Evolutionary conservation across 2,888 invertebrate species (phyloP), one percentile per base, ranked within the genome.

Genomic region (Heliconius aoede): DNA sequence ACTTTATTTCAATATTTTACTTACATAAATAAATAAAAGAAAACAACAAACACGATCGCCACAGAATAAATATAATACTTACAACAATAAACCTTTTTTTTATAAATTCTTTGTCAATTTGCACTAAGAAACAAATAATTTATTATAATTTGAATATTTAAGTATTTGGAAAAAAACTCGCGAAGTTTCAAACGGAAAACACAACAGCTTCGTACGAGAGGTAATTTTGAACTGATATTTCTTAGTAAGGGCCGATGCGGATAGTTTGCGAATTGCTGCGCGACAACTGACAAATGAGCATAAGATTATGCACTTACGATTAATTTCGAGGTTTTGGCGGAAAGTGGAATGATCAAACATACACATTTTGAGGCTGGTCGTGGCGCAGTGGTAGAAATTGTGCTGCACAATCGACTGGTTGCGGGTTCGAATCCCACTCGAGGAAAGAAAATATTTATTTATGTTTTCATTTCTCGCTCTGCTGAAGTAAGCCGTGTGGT

Each of bases 81-180:
- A 79, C 79, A 77, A 76, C 76, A 73, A 64, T 67, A 71, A 78
- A 80, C 76, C 26, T 40, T 68, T 73, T 62, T 69, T 73, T 26
- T 58, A 36, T 77, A 75, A 26, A 36, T 26, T 72, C 73, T 74
- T 8, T 76, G 69, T 68, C 80, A 80, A 78, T 76, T 64, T 67
- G 13, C 80, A 78, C 76, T 77, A 65, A 40, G 4, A 51, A 30
- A 32, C 24, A 24, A 60, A 67, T 18, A 40, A 21, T 64, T 30
- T 40, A 30, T 36, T 60, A 30, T 60, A 46, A 68, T 9, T 46
- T 46, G 36, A 21, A 24, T 64, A 21, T 32, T 55, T 55, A 51
- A 55, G 18, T 68, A 40, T 24, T 32, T n/a, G 58, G 28, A n/a
- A 58, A 65, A 26, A 40, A 72, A 72, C 72, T 67, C 72, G 76